phyloP scores from a whole-genome alignment of 2,888 invertebrate species.

The Chrysolina americana region DNA sequence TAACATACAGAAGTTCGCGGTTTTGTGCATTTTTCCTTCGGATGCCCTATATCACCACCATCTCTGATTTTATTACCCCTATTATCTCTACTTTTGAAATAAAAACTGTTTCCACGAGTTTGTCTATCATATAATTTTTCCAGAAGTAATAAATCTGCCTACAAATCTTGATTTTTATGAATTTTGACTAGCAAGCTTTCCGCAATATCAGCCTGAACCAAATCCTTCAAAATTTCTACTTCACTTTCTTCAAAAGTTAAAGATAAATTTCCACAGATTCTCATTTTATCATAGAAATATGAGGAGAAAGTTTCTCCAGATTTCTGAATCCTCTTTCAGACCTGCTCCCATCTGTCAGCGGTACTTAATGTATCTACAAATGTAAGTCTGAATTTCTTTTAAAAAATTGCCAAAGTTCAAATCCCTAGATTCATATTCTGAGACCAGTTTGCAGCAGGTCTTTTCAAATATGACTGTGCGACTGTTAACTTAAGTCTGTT shows the following conservation, averaged over 20 bases:
- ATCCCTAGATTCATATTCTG: background rate
- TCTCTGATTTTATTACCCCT: no score
- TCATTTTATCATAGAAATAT: constrained; percentile 1
- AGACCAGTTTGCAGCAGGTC: background rate
- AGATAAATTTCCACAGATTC: background rate
- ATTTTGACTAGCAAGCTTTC: background rate
- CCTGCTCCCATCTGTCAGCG: constrained; percentile 8
- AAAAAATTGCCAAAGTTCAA: no score
- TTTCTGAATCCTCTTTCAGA: no score
- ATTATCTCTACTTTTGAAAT: no score
- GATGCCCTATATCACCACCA: no score
- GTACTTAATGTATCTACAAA: background rate
- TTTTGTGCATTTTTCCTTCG: no score
- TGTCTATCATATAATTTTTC: no score
- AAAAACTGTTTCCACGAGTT: no score
- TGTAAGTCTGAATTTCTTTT: no score
- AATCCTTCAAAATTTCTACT: constrained; percentile 10
- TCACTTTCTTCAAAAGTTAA: no score
- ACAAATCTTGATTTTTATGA: background rate
- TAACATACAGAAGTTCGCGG: no score
- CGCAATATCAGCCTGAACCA: constrained; percentile 3
- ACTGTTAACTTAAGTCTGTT: background rate
- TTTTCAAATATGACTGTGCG: constrained; percentile 9
- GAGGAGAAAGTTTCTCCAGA: background rate
- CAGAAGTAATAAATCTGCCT: no score